Conservation (phyloP, 2,888 invertebrate species). For the Pelosia muscerda region DNA sequence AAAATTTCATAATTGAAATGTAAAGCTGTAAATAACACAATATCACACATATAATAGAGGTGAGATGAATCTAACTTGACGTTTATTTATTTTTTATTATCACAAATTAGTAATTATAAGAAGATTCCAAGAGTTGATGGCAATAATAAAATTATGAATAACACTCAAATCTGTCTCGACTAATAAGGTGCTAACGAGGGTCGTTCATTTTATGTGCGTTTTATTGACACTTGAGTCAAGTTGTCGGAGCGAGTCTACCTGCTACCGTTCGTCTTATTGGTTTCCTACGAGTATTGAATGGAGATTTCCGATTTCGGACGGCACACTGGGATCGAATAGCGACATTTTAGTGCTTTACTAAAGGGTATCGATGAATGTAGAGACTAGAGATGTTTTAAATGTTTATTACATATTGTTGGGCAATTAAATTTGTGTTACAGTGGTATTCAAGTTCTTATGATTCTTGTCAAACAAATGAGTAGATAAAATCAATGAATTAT, state of each 20-base stretch:
- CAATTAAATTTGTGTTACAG: slow-evolving; percentile 52
- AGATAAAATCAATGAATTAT: slow-evolving; percentile 20
- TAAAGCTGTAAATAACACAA: slow-evolving; percentile 41
- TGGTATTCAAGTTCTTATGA: slow-evolving; percentile 33
- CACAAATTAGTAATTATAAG: slow-evolving; percentile 63
- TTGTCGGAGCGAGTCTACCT: slow-evolving; percentile 65
- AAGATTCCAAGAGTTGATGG: slow-evolving; percentile 67
- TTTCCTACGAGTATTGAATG: slow-evolving; percentile 65
- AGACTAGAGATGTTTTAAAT: slow-evolving; percentile 53
- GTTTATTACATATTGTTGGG: slow-evolving; percentile 54
- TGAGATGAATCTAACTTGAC: slow-evolving; percentile 42
- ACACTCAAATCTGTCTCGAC: slow-evolving; percentile 77
- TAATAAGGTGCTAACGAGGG: slow-evolving; percentile 84
- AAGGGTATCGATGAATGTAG: slow-evolving; percentile 32
- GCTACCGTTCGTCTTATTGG: slow-evolving; percentile 71
- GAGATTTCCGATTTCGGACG: slow-evolving; percentile 43
- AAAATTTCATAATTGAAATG: slow-evolving; percentile 43
- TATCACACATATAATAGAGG: slow-evolving; percentile 41
- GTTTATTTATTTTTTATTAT: slow-evolving; percentile 62
- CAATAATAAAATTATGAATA: slow-evolving; percentile 75
- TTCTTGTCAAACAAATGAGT: slow-evolving; percentile 41
- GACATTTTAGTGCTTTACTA: slow-evolving; percentile 72
- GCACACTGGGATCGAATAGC: slow-evolving; percentile 49
- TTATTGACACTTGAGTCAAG: slow-evolving; percentile 79
- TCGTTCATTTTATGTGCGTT: slow-evolving; percentile 81